These are phyloP conservation scores for Sphinx pinastri DNA, from an alignment of 2,888 invertebrate genomes.

Conservation along the genomic window DNA sequence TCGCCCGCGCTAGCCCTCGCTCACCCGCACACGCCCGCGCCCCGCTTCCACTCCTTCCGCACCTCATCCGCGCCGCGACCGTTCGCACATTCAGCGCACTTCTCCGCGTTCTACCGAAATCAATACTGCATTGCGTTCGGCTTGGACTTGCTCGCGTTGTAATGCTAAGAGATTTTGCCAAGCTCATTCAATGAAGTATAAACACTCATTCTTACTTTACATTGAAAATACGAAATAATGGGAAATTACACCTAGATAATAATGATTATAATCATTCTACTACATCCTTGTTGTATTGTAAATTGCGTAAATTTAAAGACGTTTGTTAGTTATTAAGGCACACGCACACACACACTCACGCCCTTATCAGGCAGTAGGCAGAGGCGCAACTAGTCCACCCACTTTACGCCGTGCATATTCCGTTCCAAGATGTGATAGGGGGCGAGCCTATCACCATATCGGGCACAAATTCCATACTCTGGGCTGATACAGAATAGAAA, in stretches of 20 bases:
- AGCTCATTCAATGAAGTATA: neutral
- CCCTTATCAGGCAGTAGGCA: too few relatives aligned
- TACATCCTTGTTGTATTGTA: too few relatives aligned
- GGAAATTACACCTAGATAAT: neutral
- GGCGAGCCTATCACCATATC: too few relatives aligned
- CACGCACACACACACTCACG: too few relatives aligned
- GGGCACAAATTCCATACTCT: too few relatives aligned
- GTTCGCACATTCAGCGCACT: conserved; percentile 30
- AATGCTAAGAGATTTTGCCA: conserved; percentile 15
- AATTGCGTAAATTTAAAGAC: too few relatives aligned
- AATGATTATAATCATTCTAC: neutral
- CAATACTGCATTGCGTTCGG: conserved; percentile 44
- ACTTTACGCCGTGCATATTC: too few relatives aligned
- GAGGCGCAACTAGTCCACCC: too few relatives aligned
- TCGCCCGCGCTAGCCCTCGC: neutral
- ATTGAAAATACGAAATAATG: neutral
- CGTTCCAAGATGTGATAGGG: too few relatives aligned
- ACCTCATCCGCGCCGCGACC: conserved; percentile 8
- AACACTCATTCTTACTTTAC: neutral
- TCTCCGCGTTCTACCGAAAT: conserved; percentile 37
- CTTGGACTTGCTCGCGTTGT: conserved; percentile 23
- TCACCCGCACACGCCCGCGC: neutral
- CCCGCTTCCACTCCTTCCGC: neutral
- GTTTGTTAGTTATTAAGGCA: too few relatives aligned
- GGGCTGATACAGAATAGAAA: too few relatives aligned